phyloP scores from a whole-genome alignment of 2,888 invertebrate species.

The Eudasyphora cyanicolor region DNA sequence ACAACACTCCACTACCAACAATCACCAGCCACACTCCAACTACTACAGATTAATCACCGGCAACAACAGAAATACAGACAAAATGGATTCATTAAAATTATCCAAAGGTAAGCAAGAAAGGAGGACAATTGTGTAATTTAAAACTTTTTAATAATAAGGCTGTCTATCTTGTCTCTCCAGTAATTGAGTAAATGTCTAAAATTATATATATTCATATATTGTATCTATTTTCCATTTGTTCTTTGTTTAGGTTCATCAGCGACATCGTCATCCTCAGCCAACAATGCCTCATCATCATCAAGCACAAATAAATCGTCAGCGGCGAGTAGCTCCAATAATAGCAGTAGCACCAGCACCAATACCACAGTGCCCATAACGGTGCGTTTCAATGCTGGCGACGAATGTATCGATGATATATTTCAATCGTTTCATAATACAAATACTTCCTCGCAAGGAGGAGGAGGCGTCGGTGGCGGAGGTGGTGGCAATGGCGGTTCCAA shows the following conservation, averaged over 20 bases:
- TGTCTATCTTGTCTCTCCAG: too few species aligned
- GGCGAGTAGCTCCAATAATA: slow-evolving; percentile 68
- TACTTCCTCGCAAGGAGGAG: slow-evolving; percentile 66
- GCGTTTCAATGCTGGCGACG: slow-evolving; percentile 79
- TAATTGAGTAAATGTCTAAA: neutral
- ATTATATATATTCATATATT: too few species aligned
- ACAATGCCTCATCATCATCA: slow-evolving; percentile 48
- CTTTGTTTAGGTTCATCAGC: slow-evolving; percentile 28
- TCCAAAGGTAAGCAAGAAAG: slow-evolving; percentile 74
- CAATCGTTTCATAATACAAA: slow-evolving; percentile 76
- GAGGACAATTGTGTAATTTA: neutral
- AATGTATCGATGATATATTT: slow-evolving; percentile 78
- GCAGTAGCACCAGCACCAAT: slow-evolving; percentile 71
- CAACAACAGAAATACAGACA: slow-evolving; percentile 49
- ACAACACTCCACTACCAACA: neutral
- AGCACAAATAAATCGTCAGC: slow-evolving; percentile 55
- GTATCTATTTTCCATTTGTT: slow-evolving; percentile 28
- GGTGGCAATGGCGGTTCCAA: slow-evolving; percentile 66
- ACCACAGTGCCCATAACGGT: slow-evolving; percentile 78
- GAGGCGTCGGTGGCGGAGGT: slow-evolving; percentile 67
- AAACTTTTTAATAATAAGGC: slow-evolving; percentile 3
- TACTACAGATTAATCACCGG: slow-evolving; percentile 26
- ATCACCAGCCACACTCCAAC: slow-evolving; percentile 22
- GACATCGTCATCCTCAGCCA: slow-evolving; percentile 58
- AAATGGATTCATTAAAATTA: slow-evolving; percentile 79